Base-by-base conservation (phyloP, 2,113 vertebrate genomes). In the Muscicapa adusta region DNA sequence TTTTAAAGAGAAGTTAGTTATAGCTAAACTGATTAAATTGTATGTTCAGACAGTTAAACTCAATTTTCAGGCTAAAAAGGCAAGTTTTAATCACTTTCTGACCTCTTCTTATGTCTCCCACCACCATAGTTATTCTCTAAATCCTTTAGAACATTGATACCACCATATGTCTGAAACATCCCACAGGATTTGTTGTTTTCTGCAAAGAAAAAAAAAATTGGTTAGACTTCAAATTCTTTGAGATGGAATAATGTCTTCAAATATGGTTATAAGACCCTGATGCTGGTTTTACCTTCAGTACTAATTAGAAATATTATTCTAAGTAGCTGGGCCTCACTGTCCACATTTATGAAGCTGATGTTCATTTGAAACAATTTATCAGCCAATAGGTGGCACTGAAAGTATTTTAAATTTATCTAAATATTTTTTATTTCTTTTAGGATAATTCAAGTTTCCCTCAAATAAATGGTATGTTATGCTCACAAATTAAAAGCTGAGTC, bases 371-470 rank as follows among this genome's bases (percentile, higher is more conserved):
- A 63, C 31, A 79, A 93, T 83, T 62, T 75, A 58, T 94, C 92
- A 73, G 19, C 95, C 97, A 96, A 96, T 95, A 97, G 97, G 83
- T 97, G 96, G 96, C 92, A 94, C 88, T 96, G 92, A 89, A 96
- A 88, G 94, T 75, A 97, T 72, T 96, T 93, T 89, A 83, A 36
- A 96, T 94, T 81, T 91, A 61, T 62, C 18, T 80, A 51, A 38
- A 70, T 86, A 14, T 58, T 70, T 22, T 71, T 8, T 40, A 50
- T 77, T 95, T 86, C 18, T 88, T 93, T 62, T 45, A 56, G 56
- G 22, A 67, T 10, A 91, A 66, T 72, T 67, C 50, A 33, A 38
- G 51, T 79, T 97, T 95, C 42, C 24, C n/a, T 89, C 26, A 92
- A 54, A 63, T 61, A 94, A 96, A 85, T 63, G 19, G 7, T 51